Evolutionary conservation across 2,113 vertebrate genomes (phyloP), one percentile per base, ranked within the genome.

Genomic region (Chiloscyllium plagiosum): DNA sequence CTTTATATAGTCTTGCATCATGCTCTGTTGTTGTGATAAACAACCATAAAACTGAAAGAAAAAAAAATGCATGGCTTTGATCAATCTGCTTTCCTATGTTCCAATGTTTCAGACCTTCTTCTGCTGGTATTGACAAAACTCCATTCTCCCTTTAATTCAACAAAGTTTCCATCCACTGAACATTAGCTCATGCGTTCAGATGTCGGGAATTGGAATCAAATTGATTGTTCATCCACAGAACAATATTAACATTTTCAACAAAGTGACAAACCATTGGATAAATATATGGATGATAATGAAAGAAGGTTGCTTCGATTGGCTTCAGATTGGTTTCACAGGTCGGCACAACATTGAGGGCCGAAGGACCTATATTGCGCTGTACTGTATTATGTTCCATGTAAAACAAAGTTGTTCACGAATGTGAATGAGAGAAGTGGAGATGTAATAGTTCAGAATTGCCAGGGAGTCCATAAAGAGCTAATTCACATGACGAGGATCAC

Each of bases 1-100:
- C 96, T 98, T 98, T 96, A 97, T 96, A 96, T 97, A 98, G 97
- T 98, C 98, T 96, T 98, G 97, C 52, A 98, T 97, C 96, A 98
- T 97, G 96, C 97, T 98, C 97, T 98, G 98, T 96, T 98, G 98
- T 96, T 98, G 98, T 52, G 97, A 98, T 70, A 98, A 96, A 96
- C 96, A 98, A 96, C 97, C 97, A 96, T 98, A 98, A 97, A 98
- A 98, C 98, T 98, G 89, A 95, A 96, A 96, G 96, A 96, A 61
- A 70, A 97, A 2, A 70, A 86, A 83, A 4, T 37, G 93, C 20
- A 95, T 95, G 69, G 69, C 17, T 72, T 95, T 47, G 68, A 95
- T 95, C 13, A 29, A 24, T 19, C 47, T 2, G 4, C 22, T 92
- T n/a, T 92, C 29, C 26, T 33, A 7, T 47, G 37, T 94, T 94